Percentiles rank a stretch among this genome's conserved stretches.
These are phyloP conservation scores for Synanthedon formicaeformis DNA, from an alignment of 2,888 invertebrate species.

Conservation along the genomic window DNA sequence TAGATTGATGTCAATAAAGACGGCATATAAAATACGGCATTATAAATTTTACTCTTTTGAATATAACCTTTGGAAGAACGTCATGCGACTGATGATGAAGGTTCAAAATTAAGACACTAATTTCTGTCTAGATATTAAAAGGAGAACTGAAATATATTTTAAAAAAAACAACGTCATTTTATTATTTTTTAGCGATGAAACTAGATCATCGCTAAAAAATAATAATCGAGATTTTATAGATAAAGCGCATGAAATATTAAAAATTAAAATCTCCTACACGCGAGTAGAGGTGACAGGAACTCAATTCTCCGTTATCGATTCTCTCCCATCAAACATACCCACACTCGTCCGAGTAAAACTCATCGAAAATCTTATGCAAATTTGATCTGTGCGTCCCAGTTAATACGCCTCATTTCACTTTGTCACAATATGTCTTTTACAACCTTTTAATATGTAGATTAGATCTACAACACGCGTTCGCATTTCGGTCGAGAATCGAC, in stretches of 20 bases:
- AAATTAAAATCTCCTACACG: conserved; percentile 16
- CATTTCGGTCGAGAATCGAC: conserved; percentile 11
- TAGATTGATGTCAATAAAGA: no score
- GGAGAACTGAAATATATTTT: no score
- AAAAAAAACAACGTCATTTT: no score
- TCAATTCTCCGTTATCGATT: conserved; percentile 48
- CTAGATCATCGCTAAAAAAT: no score
- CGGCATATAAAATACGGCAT: no score
- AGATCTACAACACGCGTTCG: conserved; percentile 1
- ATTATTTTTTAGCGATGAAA: no score
- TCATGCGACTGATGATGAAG: no score
- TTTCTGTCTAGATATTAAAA: no score
- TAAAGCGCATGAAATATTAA: conserved; percentile 8
- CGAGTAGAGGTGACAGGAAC: conserved; percentile 33
- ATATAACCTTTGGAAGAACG: no score
- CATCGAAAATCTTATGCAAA: conserved; percentile 5
- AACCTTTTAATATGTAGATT: conserved; percentile 4
- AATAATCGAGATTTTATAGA: no score
- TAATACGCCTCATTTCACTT: conserved; percentile 15
- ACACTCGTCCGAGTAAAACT: conserved; percentile 5
- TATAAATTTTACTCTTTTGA: no score
- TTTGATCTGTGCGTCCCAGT: conserved; percentile 11
- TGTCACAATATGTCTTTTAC: conserved; percentile 10
- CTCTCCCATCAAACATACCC: conserved; percentile 11
- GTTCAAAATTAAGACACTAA: no score